Evolutionary conservation across 2,113 vertebrate genomes (phyloP).

Genomic region (Microcebus lehilahytsara): DNA sequence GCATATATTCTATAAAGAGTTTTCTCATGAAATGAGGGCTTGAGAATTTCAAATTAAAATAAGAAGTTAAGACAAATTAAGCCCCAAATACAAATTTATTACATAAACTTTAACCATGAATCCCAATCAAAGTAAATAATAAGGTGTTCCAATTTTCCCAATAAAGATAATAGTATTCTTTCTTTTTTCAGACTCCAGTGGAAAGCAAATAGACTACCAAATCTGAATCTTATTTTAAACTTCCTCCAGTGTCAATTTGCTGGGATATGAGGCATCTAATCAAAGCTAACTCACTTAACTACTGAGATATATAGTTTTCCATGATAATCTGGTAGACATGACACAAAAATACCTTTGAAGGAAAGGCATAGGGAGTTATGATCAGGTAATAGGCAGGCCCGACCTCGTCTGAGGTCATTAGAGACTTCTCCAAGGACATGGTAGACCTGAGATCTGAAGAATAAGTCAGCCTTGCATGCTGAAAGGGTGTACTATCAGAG

Average conservation of each 20-base stretch:
- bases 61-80: not conserved
- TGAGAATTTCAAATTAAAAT: not conserved
- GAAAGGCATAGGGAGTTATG: not conserved
- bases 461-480: not conserved
- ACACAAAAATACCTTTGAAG: not conserved
- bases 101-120: not conserved
- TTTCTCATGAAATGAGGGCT: not conserved
- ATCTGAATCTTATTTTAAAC: not conserved
- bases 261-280: not conserved
- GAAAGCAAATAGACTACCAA: not conserved
- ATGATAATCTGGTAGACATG: not conserved
- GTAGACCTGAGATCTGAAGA: not conserved
- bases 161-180: not conserved
- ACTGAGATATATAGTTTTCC: not conserved
- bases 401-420: not conserved
- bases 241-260: not conserved
- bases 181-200: not conserved
- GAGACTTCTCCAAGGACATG: too few relatives aligned
- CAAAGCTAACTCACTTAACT: not conserved
- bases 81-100: not conserved
- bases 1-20: not conserved
- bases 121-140: not conserved
- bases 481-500: not conserved
- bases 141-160: not conserved
- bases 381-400: not conserved